Base-by-base conservation (phyloP, 2,797 vertebrate species). In the Periophthalmus magnuspinnatus region DNA sequence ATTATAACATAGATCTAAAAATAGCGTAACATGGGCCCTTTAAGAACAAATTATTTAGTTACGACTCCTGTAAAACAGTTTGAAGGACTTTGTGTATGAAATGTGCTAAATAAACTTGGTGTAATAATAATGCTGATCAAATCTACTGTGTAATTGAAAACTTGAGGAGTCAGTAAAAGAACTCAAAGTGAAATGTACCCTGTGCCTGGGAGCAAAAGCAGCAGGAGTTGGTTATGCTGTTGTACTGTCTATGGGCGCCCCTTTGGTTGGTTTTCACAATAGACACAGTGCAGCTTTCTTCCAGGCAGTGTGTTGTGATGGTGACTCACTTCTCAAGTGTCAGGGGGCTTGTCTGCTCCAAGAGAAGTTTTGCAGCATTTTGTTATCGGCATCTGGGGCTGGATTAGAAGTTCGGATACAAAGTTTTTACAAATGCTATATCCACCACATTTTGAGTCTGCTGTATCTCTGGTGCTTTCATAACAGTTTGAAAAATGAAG, bases 281-380 rank as follows among this genome's bases (percentile, higher is more conserved):
- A 63, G n/a, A 38, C 11, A 21, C 5, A 45, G 36, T 45, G 0
- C 21, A 13, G 36, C 38, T 45, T 63, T 36, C 21, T 24, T 24
- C 36, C 36, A 21, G 36, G 38, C 60, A 45, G 33, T 11, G 58
- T 21, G 34, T 33, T 36, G 34, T 5, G 19, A 9, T 16, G 6
- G 61, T 63, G 61, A 63, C 61, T 63, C 61, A 63, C 61, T 65
- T 24, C 38, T 63, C 41, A 22, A 50, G 62, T 50, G 45, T 65
- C 62, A 65, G 28, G 45, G 41, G 41, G 22, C 16, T 32, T 48
- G 41, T 48, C 62, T 48, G 22, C 17, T 28, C 62, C 10, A 4
- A 50, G 24, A 47, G 17, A 65, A 48, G 16, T 24, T 38, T 63
- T 63, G 22, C 45, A 41, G 11, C 36, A 47, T 45, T 63, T 63